These are phyloP conservation scores for Phalacrocorax brasilianus DNA, from an alignment of 2,113 vertebrate genomes.

Conservation along the genomic window DNA sequence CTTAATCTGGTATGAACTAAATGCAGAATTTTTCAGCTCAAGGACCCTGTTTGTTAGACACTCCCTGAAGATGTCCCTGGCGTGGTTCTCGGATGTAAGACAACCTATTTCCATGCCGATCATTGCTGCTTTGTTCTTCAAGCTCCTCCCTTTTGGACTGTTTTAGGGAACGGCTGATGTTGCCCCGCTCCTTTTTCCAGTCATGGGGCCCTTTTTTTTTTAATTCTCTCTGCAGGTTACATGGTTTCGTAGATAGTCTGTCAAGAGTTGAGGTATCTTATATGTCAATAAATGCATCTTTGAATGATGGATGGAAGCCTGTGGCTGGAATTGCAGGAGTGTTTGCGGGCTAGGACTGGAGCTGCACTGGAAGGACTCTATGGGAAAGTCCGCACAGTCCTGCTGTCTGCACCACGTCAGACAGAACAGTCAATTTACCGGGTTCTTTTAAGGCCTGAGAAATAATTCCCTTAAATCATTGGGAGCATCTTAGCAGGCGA, in stretches of 20 bases:
- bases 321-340: background rate
- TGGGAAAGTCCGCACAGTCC: background rate
- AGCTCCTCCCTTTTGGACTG: slow-evolving; percentile 8
- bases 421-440: background rate
- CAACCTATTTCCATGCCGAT: background rate
- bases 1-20: background rate
- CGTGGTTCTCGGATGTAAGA: background rate
- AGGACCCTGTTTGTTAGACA: background rate
- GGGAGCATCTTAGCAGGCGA: background rate
- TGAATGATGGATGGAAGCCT: background rate
- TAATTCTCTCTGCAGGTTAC: background rate
- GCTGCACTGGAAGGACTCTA: background rate
- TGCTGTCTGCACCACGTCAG: background rate
- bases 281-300: background rate
- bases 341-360: background rate
- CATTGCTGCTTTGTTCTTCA: background rate
- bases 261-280: background rate
- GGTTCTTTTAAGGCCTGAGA: background rate
- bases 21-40: background rate
- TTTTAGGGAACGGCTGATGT: slow-evolving; percentile 4
- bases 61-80: background rate
- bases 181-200: background rate
- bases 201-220: background rate
- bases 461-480: background rate
- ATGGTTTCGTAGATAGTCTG: background rate